Conservation (phyloP, 2,888 invertebrate genomes). For the Polylopha cassiicola region DNA sequence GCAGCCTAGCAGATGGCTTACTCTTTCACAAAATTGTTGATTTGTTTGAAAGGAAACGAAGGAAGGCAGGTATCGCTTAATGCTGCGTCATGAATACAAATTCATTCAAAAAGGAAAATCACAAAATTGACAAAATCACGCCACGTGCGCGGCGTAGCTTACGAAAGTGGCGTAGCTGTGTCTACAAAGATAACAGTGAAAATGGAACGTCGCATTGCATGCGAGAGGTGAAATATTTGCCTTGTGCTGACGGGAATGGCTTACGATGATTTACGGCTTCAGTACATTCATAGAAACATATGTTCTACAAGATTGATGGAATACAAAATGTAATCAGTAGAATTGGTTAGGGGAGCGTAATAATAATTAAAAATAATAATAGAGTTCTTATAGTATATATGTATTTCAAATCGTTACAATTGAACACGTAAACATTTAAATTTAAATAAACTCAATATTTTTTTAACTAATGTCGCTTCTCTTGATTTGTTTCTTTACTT, state of each 20-base stretch:
- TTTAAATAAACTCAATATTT: conserved; percentile 54
- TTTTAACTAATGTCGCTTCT: conserved; percentile 56
- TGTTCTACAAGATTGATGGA: background rate
- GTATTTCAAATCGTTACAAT: background rate
- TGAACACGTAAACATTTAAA: conserved; percentile 31
- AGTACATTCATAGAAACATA: background rate
- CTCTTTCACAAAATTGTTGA: conserved; percentile 37
- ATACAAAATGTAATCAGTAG: too few species aligned
- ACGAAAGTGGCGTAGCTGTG: conserved; percentile 34
- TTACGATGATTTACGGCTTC: conserved; percentile 4
- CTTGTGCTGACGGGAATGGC: conserved; percentile 10
- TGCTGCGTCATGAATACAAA: conserved; percentile 22
- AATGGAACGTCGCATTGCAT: conserved; percentile 40
- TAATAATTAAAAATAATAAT: too few species aligned
- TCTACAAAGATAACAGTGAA: conserved; percentile 46
- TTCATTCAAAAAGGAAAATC: conserved; percentile 23
- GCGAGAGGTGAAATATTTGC: conserved; percentile 16
- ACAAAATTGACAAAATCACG: conserved; percentile 26
- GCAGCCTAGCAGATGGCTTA: conserved; percentile 40
- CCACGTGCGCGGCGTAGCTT: conserved; percentile 35
- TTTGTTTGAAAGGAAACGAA: conserved; percentile 29
- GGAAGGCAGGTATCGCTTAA: conserved; percentile 29
- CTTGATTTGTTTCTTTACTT: conserved; percentile 59
- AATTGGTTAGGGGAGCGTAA: too few species aligned
- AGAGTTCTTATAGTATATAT: background rate